Conservation (phyloP, 2,888 invertebrate species). For the Phyllotreta cruciferae region DNA sequence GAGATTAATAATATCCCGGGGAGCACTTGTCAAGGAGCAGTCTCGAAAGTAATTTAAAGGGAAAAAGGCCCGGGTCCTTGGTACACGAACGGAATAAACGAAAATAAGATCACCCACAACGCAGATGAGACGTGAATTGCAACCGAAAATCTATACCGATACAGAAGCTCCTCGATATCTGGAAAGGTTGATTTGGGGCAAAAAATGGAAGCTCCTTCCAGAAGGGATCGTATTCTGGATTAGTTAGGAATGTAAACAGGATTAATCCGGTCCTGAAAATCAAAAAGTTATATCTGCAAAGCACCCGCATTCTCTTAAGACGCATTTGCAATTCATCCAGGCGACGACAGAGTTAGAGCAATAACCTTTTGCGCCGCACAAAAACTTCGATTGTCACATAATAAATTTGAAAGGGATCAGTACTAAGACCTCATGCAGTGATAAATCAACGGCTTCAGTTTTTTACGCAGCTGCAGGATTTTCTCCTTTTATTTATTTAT, state of each 20-base stretch:
- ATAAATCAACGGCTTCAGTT: constrained; percentile 37
- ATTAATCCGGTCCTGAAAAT: background rate
- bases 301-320: background rate
- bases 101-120: constrained; percentile 1
- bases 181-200: too few relatives aligned
- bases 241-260: background rate
- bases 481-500: constrained; percentile 32
- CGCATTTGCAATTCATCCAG: constrained; percentile 4
- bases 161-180: too few relatives aligned
- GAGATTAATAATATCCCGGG: constrained; percentile 14
- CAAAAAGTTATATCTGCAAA: constrained; percentile 8
- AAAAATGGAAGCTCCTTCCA: too few relatives aligned
- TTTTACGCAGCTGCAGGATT: constrained; percentile 25
- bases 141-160: background rate
- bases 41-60: constrained; percentile 19
- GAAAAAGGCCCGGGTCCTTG: constrained; percentile 6
- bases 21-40: constrained; percentile 12
- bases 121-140: background rate
- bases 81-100: background rate
- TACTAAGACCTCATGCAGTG: constrained; percentile 19
- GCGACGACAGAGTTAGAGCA: background rate
- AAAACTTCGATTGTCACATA: constrained; percentile 28
- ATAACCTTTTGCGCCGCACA: constrained; percentile 12
- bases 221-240: background rate
- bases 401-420: constrained; percentile 24